These are phyloP conservation scores for Polymixis flavicincta DNA, from an alignment of 2,888 invertebrate species.

Conservation along the genomic window DNA sequence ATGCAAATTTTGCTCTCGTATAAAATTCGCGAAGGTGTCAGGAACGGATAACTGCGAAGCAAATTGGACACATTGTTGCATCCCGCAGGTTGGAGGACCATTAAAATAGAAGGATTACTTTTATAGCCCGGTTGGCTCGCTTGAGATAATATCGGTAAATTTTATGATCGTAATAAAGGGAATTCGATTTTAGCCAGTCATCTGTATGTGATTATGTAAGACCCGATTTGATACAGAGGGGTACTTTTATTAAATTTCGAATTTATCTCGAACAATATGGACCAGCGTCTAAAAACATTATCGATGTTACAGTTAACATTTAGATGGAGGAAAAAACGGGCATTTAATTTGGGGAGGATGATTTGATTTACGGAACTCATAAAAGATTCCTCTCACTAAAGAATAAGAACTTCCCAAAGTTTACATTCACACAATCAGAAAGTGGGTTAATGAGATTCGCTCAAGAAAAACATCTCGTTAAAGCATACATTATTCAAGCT, in stretches of 20 bases:
- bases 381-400: constrained; percentile 84
- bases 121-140: constrained; percentile 87
- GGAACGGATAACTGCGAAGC: constrained; percentile 72
- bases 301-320: constrained; percentile 50
- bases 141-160: constrained; percentile 89
- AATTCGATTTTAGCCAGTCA: constrained; percentile 89
- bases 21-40: constrained; percentile 71
- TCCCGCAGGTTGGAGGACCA: constrained; percentile 87
- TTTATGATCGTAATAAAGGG: constrained; percentile 89
- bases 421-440: constrained; percentile 89
- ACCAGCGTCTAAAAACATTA: constrained; percentile 50
- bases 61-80: constrained; percentile 87
- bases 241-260: constrained; percentile 66
- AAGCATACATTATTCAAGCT: constrained; percentile 90
- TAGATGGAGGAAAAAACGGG: constrained; percentile 60
- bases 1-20: constrained; percentile 72
- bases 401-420: constrained; percentile 87
- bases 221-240: constrained; percentile 72
- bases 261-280: constrained; percentile 65
- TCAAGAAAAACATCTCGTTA: constrained; percentile 91
- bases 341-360: constrained; percentile 75
- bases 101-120: constrained; percentile 90
- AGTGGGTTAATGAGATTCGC: constrained; percentile 90
- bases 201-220: constrained; percentile 86
- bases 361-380: constrained; percentile 84